These are phyloP conservation scores for Solenopsis fugax DNA, from an alignment of 1,140 invertebrate species.

Conservation along the genomic window DNA sequence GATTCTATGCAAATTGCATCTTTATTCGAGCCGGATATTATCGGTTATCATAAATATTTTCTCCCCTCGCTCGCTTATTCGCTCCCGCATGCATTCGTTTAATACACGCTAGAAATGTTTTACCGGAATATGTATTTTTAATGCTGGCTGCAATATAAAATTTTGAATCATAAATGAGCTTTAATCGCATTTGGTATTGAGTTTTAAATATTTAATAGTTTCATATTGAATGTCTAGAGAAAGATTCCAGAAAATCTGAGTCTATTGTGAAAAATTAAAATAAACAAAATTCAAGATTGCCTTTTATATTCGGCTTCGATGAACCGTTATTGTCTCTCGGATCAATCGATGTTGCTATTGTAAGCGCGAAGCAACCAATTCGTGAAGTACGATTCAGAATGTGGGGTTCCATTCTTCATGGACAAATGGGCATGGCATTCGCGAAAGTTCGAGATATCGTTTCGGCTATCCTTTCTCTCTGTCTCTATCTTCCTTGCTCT, in stretches of 20 bases:
- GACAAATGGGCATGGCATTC: conserved; percentile 67
- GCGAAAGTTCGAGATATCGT: conserved; percentile 75
- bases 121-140: not conserved
- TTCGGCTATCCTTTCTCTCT: conserved; percentile 39
- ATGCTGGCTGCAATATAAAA: not conserved
- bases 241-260: conserved; percentile 3
- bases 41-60: conserved; percentile 64
- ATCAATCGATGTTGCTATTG: conserved; percentile 54
- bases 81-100: conserved; percentile 11
- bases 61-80: not conserved
- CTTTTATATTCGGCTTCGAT: conserved; percentile 52
- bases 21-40: conserved; percentile 52
- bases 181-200: not conserved
- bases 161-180: not conserved
- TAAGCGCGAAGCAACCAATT: conserved; percentile 67
- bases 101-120: conserved; percentile 33
- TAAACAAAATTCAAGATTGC: conserved; percentile 43
- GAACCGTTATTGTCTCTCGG: conserved; percentile 64
- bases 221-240: not conserved
- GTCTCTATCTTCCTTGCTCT: not conserved
- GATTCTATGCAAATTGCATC: conserved; percentile 61
- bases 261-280: not conserved
- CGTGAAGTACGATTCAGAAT: conserved; percentile 68
- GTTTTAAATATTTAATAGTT: not conserved
- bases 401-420: conserved; percentile 70